These are phyloP conservation scores for Nycticorax nycticorax DNA, from an alignment of 2,113 vertebrate genomes.

Conservation along the genomic window DNA sequence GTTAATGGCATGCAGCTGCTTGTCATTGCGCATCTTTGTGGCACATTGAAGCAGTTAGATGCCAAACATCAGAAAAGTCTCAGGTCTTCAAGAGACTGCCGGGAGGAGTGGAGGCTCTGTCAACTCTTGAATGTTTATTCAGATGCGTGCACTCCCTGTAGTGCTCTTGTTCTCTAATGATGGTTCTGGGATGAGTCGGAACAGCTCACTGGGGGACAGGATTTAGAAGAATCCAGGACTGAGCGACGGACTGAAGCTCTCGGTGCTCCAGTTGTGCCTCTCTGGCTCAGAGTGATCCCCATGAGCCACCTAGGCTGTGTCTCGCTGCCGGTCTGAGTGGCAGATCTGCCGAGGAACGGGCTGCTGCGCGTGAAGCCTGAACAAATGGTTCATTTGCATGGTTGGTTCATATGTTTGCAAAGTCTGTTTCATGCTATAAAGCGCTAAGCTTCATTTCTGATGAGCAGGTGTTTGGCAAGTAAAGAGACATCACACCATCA, in stretches of 20 bases:
- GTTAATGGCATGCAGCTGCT: not conserved
- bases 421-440: not conserved
- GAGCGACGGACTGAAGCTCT: not conserved
- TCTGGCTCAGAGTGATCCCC: rapidly evolving
- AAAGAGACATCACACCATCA: not conserved
- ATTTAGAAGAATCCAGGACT: not conserved
- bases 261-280: not conserved
- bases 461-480: conserved; percentile 55
- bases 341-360: not conserved
- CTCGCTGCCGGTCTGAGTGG: rapidly evolving
- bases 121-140: not conserved
- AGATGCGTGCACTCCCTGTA: rapidly evolving
- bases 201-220: not conserved
- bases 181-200: not conserved
- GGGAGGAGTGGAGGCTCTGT: not conserved
- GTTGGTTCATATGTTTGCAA: not conserved
- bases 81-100: not conserved
- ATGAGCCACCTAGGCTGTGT: rapidly evolving
- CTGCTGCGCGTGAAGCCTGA: not conserved
- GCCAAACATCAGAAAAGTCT: not conserved
- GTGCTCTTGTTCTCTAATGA: not conserved
- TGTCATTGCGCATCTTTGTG: not conserved
- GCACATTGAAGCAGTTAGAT: not conserved
- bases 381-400: conserved; percentile 19
- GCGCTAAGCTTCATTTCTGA: not conserved